Percentiles rank a stretch among this genome's conserved stretches.
Conservation (phyloP, 1,140 invertebrate species). For the Tenebrio molitor region DNA sequence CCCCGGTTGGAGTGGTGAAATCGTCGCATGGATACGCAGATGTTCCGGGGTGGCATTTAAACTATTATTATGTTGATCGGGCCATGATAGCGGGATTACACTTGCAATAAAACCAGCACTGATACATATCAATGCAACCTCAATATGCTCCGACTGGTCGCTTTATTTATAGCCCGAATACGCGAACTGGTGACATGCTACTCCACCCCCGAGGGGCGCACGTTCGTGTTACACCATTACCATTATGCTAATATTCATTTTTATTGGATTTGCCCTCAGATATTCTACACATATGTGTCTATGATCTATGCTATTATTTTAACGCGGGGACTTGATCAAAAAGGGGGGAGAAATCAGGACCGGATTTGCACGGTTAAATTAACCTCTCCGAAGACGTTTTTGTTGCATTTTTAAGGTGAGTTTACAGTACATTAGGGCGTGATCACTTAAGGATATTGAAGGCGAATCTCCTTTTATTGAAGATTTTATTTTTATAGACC, state of each 20-base stretch:
- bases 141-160: slow-evolving; percentile 62
- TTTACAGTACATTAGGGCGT: slow-evolving; percentile 20
- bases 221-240: slow-evolving; percentile 32
- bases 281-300: slow-evolving; percentile 48
- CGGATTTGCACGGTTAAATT: neutral
- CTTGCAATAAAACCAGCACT: slow-evolving; percentile 66
- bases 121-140: slow-evolving; percentile 67
- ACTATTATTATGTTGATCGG: slow-evolving; percentile 67
- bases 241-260: slow-evolving; percentile 61
- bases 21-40: slow-evolving; percentile 58
- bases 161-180: slow-evolving; percentile 63
- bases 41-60: slow-evolving; percentile 62
- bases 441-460: slow-evolving; percentile 22
- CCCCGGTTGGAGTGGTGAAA: slow-evolving; percentile 16
- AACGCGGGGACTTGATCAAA: slow-evolving; percentile 56
- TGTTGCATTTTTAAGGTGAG: slow-evolving; percentile 23
- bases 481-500: slow-evolving; percentile 15
- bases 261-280: slow-evolving; percentile 57
- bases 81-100: slow-evolving; percentile 66
- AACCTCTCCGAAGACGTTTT: neutral
- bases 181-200: slow-evolving; percentile 60
- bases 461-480: slow-evolving; percentile 13
- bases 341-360: neutral
- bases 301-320: slow-evolving; percentile 56
- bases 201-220: slow-evolving; percentile 48